Base-by-base conservation (phyloP, 2,888 invertebrate species). In the Ochropleura plecta region DNA sequence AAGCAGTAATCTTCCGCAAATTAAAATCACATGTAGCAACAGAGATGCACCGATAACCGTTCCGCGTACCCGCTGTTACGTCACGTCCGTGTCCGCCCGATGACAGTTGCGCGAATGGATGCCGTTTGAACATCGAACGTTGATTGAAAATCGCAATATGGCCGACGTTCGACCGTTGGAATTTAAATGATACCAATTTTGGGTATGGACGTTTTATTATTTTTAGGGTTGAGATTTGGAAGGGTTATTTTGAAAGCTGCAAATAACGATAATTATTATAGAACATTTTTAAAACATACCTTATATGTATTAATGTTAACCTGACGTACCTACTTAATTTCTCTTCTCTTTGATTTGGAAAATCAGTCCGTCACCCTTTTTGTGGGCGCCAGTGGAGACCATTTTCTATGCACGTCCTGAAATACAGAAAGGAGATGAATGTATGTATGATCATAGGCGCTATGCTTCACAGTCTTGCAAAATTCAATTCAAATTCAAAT, bases 141-240 rank as follows among this genome's bases (percentile, higher is more conserved):
- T 87, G 86, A 86, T 86, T 86, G 87, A 81, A 83, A 85, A 87
- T 86, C 60, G 85, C 87, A 85, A 85, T 79, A 76, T 81, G 86
- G 83, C 76, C 70, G 79, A 74, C 69, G 63, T 70, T 70, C 71
- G 76, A 82, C 76, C 76, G 82, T 86, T 79, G 78, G 7, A 79
- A 72, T 85, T 82, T 77, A 80, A 81, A 69, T 76, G 59, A 74
- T 77, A 72, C 44, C 66, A 73, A 76, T 73, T 86, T 79, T 73
- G 59, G 69, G 40, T 76, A 48, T 40, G 7, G 40, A n/a, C n/a
- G 42, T 75, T 67, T 72, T 65, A 40, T 62, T 65, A 60, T 66
- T 48, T 30, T 62, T 53, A 1, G 18, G 42, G 48, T 53, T 67
- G n/a, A 18, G 40, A 66, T 53, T 69, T 68, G 40, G 14, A 1